Evolutionary conservation across 2,888 invertebrate species (phyloP).

Genomic region (Mythimna impura): DNA sequence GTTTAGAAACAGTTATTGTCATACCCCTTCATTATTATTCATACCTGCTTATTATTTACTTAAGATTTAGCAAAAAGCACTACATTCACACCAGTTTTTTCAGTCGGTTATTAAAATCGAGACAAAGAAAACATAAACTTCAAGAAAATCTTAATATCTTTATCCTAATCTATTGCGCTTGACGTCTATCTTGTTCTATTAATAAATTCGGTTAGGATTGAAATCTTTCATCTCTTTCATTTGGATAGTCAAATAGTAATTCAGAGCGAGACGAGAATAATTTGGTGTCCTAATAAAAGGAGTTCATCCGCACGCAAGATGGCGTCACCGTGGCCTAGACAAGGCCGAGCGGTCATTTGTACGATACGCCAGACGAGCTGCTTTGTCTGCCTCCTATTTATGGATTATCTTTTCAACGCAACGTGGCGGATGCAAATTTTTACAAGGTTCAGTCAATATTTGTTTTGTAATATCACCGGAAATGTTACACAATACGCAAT

Average conservation of each 20-base stretch:
- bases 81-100: constrained; percentile 30
- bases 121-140: constrained; percentile 61
- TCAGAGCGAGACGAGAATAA: constrained; percentile 78
- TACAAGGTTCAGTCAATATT: constrained; percentile 41
- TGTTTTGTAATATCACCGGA: constrained; percentile 37
- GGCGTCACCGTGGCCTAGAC: constrained; percentile 90
- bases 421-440: constrained; percentile 70
- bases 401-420: constrained; percentile 69
- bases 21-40: constrained; percentile 46
- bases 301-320: constrained; percentile 85
- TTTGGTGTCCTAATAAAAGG: constrained; percentile 85
- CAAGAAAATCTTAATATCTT: constrained; percentile 45
- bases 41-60: constrained; percentile 46
- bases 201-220: constrained; percentile 71
- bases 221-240: constrained; percentile 72
- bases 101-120: constrained; percentile 17
- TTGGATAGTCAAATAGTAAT: constrained; percentile 51
- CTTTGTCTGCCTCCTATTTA: constrained; percentile 81
- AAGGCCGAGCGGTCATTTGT: constrained; percentile 89
- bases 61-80: constrained; percentile 19
- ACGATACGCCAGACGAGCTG: constrained; percentile 84
- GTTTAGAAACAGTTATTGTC: constrained; percentile 61
- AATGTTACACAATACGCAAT: constrained; percentile 29
- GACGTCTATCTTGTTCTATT: constrained; percentile 73
- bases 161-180: constrained; percentile 56